Conservation (phyloP, 2,888 invertebrate species). For the Lasius platythorax region DNA sequence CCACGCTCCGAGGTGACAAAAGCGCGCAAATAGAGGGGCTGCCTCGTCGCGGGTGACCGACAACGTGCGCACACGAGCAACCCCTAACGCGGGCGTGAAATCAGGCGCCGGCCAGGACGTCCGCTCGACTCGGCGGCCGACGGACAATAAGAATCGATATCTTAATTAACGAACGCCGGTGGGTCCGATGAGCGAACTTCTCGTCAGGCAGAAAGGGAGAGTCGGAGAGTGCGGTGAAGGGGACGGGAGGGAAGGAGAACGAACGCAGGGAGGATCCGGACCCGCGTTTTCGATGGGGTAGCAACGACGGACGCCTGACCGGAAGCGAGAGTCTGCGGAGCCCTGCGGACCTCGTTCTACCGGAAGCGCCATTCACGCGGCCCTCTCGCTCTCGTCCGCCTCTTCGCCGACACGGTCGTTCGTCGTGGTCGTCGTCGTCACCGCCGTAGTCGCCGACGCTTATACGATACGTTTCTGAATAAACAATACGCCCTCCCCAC, state of each 20-base stretch:
- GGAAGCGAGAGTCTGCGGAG: slow-evolving; percentile 85
- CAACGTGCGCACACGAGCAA: slow-evolving; percentile 60
- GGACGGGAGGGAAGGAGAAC: slow-evolving; percentile 45
- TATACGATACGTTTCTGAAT: slow-evolving; percentile 83
- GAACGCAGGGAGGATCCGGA: slow-evolving; percentile 62
- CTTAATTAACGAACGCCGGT: slow-evolving; percentile 84
- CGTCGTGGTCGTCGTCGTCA: slow-evolving; percentile 73
- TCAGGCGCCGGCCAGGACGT: slow-evolving; percentile 77
- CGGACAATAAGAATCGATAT: slow-evolving; percentile 85
- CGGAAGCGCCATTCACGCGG: slow-evolving; percentile 85
- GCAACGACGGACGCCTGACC: slow-evolving; percentile 84
- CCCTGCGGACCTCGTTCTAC: slow-evolving; percentile 84
- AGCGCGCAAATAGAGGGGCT: slow-evolving; percentile 59
- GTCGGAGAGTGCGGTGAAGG: slow-evolving; percentile 29
- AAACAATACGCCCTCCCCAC: slow-evolving; percentile 80
- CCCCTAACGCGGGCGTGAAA: slow-evolving; percentile 70
- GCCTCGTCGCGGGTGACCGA: slow-evolving; percentile 68
- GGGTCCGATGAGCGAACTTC: slow-evolving; percentile 75
- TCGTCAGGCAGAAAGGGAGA: slow-evolving; percentile 62
- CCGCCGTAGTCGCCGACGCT: slow-evolving; percentile 75
- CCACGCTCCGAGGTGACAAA: slow-evolving; percentile 36
- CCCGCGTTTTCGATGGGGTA: slow-evolving; percentile 79
- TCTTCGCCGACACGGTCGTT: slow-evolving; percentile 71
- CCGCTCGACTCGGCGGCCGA: slow-evolving; percentile 77
- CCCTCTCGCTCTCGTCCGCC: slow-evolving; percentile 82